Percentiles rank a stretch among this genome's conserved stretches.
Conservation (phyloP, 2,797 vertebrate species). For the Nyctibius grandis region DNA sequence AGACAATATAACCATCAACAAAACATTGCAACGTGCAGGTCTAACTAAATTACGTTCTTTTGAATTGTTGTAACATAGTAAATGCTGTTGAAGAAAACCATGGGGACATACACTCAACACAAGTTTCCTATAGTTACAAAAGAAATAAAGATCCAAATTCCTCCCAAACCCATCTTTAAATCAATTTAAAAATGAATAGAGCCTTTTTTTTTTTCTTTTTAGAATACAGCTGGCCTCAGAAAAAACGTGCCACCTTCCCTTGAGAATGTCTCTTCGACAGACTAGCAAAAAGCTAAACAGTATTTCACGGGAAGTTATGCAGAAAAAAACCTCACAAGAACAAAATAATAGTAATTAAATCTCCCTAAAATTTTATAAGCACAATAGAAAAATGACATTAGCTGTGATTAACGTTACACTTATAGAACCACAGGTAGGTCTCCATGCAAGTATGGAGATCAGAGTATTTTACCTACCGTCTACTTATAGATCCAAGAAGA, state of each 20-base stretch:
- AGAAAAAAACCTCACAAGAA: not conserved
- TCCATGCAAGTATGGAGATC: not conserved
- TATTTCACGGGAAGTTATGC: not conserved
- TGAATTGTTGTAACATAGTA: not conserved
- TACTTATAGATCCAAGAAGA: not conserved
- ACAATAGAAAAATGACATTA: not conserved
- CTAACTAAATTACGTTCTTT: not conserved
- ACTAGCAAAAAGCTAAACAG: not conserved
- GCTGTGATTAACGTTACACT: not conserved
- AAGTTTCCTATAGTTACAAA: not conserved
- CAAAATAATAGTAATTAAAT: not conserved
- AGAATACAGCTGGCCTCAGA: not conserved
- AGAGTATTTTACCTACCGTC: not conserved
- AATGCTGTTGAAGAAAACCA: not conserved
- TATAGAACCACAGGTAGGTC: not conserved
- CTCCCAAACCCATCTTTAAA: not conserved
- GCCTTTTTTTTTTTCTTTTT: not conserved
- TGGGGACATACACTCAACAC: not conserved
- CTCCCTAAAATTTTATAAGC: not conserved
- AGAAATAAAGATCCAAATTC: not conserved
- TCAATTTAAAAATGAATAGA: not conserved
- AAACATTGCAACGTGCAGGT: not conserved
- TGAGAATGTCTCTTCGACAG: not conserved
- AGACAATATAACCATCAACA: not conserved
- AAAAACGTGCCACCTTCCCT: not conserved